Conservation (phyloP, 2,888 invertebrate species). For the Aplocera efformata region DNA sequence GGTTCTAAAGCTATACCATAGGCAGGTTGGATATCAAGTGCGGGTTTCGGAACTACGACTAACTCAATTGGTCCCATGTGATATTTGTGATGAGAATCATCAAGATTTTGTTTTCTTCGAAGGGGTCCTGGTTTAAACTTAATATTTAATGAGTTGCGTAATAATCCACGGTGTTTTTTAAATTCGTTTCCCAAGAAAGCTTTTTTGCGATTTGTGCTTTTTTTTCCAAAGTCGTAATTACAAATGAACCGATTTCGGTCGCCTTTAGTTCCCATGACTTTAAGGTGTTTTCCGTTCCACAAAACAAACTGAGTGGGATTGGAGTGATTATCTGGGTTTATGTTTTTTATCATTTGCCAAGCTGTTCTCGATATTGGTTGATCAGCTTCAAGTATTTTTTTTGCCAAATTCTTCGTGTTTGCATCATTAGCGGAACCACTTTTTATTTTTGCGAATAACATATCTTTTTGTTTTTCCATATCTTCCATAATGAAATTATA, state of each 20-base stretch:
- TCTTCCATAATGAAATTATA: slow-evolving; percentile 45
- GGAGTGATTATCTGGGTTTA: slow-evolving; percentile 53
- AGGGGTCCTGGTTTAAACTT: slow-evolving; percentile 81
- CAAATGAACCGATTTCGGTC: slow-evolving; percentile 57
- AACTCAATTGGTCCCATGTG: slow-evolving; percentile 67
- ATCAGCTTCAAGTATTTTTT: slow-evolving; percentile 49
- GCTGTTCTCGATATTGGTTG: slow-evolving; percentile 55
- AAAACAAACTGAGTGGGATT: slow-evolving; percentile 55
- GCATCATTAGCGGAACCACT: slow-evolving; percentile 50
- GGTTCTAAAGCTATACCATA: slow-evolving; percentile 69
- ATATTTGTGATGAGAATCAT: slow-evolving; percentile 62
- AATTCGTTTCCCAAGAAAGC: not conserved
- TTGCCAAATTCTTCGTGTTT: slow-evolving; percentile 52
- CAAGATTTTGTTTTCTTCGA: slow-evolving; percentile 66
- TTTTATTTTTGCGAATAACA: slow-evolving; percentile 59
- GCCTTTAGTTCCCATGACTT: slow-evolving; percentile 60
- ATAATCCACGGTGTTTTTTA: slow-evolving; percentile 30
- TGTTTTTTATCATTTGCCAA: slow-evolving; percentile 70
- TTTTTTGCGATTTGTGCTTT: slow-evolving; percentile 29
- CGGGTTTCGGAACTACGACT: slow-evolving; percentile 71
- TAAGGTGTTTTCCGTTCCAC: slow-evolving; percentile 58
- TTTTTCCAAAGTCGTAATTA: slow-evolving; percentile 45
- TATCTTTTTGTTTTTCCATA: slow-evolving; percentile 55
- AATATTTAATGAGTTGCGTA: slow-evolving; percentile 53
- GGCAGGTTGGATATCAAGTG: slow-evolving; percentile 68